Evolutionary conservation across 2,888 invertebrate species (phyloP), one percentile per base, ranked within the genome.

Genomic region (Nudaria mundana): DNA sequence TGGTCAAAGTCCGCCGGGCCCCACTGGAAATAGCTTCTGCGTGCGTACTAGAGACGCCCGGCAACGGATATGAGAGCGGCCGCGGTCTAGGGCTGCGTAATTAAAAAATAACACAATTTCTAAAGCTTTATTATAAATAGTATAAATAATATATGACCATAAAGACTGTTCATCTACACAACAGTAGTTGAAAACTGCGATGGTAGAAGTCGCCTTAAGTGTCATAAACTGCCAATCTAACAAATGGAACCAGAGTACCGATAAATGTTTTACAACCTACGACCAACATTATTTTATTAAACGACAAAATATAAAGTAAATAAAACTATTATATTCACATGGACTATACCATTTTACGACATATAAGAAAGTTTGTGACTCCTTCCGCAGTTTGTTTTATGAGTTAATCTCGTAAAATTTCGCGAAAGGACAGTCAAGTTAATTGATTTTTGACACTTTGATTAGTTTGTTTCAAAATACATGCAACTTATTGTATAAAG

Each of bases 191-290:
- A 28, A 28, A 8, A 13, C 1, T 11, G 8, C 23, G 11, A 24
- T 11, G 30, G 14, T 22, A 16, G 12, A 14, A 31, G n/a, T n/a
- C 14, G 32, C 23, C 26, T 16, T 8, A 52, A 56, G 40, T 40
- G 45, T 43, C 56, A 59, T 66, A 64, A 63, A 66, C 44, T 49
- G 52, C 53, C 69, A 74, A 75, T 75, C 72, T 56, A 50, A 55
- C 56, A 69, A 68, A 74, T 74, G 72, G 72, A 73, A 46, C 45
- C 60, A 63, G 55, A 72, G 61, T 64, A 56, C 42, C 71, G 48
- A 69, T 72, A 72, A 74, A 66, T 48, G 47, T 47, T 71, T 74
- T 72, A 69, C 59, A 38, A 41, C 35, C 20, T n/a, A 22, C 30
- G 50, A 47, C 50, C 54, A 44, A 51, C 36, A 52, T 45, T 44